These are phyloP conservation scores for Equus przewalskii DNA, from an alignment of 2,113 vertebrate species.

Conservation along the genomic window DNA sequence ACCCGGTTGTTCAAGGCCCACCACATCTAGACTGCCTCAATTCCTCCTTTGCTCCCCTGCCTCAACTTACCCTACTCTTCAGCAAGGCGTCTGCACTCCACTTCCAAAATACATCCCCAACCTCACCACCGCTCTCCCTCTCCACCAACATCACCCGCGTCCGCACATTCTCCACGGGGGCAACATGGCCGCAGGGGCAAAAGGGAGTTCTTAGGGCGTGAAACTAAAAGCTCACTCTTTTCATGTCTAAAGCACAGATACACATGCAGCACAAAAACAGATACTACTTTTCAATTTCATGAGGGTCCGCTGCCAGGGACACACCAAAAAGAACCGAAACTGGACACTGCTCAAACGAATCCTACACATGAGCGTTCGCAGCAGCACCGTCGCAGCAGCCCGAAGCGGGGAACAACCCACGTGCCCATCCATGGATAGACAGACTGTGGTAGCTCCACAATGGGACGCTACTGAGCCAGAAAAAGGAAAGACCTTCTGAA, in stretches of 20 bases:
- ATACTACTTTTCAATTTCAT: background rate
- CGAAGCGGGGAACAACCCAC: background rate
- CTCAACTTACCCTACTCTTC: background rate
- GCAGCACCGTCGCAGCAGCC: too few species aligned
- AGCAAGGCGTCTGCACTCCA: background rate
- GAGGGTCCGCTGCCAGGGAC: background rate
- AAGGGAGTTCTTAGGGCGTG: too few species aligned
- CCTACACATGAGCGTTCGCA: rapidly evolving
- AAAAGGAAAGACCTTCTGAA: background rate
- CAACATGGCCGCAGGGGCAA: background rate
- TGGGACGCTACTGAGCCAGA: too few species aligned
- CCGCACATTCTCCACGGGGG: background rate
- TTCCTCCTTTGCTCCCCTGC: background rate
- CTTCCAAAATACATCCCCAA: background rate
- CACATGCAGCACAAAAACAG: background rate
- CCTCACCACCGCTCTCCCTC: background rate
- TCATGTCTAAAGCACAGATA: background rate
- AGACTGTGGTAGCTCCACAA: rapidly evolving
- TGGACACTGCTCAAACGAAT: background rate
- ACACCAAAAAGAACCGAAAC: background rate
- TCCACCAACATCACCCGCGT: background rate
- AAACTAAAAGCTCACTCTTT: background rate
- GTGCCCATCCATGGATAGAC: background rate
- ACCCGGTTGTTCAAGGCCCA: background rate
- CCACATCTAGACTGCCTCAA: rapidly evolving